Percentiles rank a stretch among this genome's conserved stretches.
Conservation (phyloP, 2,113 vertebrate species). For the Tyto alba region DNA sequence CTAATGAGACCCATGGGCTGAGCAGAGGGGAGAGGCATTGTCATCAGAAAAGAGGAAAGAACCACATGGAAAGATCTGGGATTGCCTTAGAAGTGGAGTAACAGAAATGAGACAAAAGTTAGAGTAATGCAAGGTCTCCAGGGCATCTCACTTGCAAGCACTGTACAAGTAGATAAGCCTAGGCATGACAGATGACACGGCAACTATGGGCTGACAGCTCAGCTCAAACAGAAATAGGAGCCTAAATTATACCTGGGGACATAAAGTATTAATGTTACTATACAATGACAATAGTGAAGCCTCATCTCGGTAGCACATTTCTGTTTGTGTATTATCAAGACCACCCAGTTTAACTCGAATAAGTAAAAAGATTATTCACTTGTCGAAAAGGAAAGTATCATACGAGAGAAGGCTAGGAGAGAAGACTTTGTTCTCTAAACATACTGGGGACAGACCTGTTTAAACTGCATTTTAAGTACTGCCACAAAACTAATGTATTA, state of each 20-base stretch:
- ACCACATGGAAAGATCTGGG: neutral
- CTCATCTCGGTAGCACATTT: neutral
- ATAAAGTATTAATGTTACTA: neutral
- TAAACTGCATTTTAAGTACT: neutral
- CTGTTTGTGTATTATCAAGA: neutral
- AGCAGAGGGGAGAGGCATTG: neutral
- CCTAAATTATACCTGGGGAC: neutral
- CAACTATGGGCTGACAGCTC: neutral
- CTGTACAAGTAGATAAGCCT: neutral
- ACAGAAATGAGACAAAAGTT: neutral
- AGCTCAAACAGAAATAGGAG: neutral
- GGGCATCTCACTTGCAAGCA: neutral
- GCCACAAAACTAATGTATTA: neutral
- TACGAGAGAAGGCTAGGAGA: neutral
- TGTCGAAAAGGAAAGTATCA: neutral
- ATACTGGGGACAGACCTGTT: neutral
- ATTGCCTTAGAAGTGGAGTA: neutral
- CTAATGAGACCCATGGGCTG: neutral
- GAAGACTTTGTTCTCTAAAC: neutral
- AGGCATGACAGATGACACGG: neutral
- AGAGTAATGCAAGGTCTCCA: neutral
- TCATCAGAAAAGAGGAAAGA: neutral
- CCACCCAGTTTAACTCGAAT: neutral
- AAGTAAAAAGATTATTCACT: neutral
- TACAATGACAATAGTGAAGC: neutral